These are phyloP conservation scores for Brassicogethes aeneus DNA, from an alignment of 2,888 invertebrate species.

Conservation along the genomic window DNA sequence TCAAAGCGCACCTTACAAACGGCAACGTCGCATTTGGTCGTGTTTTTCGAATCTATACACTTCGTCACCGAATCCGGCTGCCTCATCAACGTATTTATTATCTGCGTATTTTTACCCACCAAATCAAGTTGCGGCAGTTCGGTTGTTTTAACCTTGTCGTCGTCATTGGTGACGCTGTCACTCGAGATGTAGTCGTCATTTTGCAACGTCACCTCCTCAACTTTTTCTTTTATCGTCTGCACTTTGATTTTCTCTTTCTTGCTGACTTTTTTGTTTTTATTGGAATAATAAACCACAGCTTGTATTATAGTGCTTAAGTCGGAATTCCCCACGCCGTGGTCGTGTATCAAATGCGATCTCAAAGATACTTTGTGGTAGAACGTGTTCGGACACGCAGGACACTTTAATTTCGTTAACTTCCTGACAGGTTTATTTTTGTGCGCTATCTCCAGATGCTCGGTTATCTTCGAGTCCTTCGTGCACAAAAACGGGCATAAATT, in stretches of 20 bases:
- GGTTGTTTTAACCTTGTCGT: background rate
- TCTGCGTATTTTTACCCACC: conserved; percentile 7
- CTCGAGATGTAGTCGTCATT: conserved; percentile 6
- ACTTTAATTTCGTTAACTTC: conserved; percentile 49
- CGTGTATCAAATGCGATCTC: conserved; percentile 54
- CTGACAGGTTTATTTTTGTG: conserved; percentile 47
- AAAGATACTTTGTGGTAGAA: conserved; percentile 56
- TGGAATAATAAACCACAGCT: conserved; percentile 41
- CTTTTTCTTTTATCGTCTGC: background rate
- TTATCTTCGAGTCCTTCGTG: conserved; percentile 34
- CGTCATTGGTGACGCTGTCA: conserved; percentile 1
- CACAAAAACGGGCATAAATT: conserved; percentile 38
- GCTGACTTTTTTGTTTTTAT: conserved; percentile 23
- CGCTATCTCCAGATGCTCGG: conserved; percentile 33
- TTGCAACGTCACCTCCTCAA: conserved; percentile 5
- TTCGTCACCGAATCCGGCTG: conserved; percentile 18
- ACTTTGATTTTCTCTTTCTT: conserved; percentile 10
- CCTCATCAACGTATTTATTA: no score
- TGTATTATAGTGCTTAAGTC: conserved; percentile 52
- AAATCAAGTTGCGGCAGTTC: background rate
- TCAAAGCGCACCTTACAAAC: conserved; percentile 50
- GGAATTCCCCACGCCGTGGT: conserved; percentile 56
- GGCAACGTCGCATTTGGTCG: conserved; percentile 44
- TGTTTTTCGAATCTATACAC: conserved; percentile 17
- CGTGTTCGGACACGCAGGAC: conserved; percentile 58